A percentile compares a stretch with the other conserved stretches of the same genome.
These are phyloP conservation scores for Anorthoa munda DNA, from an alignment of 2,888 invertebrate genomes.

Conservation along the genomic window DNA sequence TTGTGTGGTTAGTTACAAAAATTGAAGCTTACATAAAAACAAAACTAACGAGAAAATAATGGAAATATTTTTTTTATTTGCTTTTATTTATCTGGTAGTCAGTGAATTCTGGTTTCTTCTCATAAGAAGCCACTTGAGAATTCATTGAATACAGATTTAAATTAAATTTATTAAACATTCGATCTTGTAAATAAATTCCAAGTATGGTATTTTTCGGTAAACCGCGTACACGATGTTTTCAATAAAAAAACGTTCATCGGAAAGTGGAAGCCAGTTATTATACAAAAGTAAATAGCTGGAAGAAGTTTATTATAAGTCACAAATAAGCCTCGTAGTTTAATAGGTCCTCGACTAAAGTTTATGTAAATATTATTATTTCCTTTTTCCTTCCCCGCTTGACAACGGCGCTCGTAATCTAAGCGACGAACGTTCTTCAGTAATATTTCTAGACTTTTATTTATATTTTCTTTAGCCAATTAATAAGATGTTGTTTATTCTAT, in stretches of 20 bases:
- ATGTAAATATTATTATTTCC: slow-evolving; percentile 34
- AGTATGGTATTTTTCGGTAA: not conserved
- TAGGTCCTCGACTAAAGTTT: slow-evolving; percentile 44
- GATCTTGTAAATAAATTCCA: no score
- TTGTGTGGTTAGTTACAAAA: no score
- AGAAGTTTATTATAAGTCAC: slow-evolving; percentile 34
- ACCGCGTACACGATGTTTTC: not conserved
- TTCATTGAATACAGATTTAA: no score
- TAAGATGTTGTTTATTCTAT: slow-evolving; percentile 29
- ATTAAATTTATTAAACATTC: no score
- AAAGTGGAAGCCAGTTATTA: not conserved
- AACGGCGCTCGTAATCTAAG: slow-evolving; percentile 30
- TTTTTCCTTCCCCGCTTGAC: slow-evolving; percentile 26
- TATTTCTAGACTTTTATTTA: slow-evolving; percentile 30
- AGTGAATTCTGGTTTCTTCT: no score
- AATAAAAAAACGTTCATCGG: not conserved
- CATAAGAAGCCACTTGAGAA: no score
- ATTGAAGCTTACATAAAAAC: no score
- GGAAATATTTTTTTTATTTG: no score
- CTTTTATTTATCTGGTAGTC: no score
- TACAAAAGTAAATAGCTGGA: not conserved
- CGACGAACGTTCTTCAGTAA: slow-evolving; percentile 11
- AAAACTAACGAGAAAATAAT: no score
- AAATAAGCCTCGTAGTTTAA: slow-evolving; percentile 51
- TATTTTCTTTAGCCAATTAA: slow-evolving; percentile 27